Conservation (phyloP, 2,113 vertebrate species). For the Pachycephala philippinensis region DNA sequence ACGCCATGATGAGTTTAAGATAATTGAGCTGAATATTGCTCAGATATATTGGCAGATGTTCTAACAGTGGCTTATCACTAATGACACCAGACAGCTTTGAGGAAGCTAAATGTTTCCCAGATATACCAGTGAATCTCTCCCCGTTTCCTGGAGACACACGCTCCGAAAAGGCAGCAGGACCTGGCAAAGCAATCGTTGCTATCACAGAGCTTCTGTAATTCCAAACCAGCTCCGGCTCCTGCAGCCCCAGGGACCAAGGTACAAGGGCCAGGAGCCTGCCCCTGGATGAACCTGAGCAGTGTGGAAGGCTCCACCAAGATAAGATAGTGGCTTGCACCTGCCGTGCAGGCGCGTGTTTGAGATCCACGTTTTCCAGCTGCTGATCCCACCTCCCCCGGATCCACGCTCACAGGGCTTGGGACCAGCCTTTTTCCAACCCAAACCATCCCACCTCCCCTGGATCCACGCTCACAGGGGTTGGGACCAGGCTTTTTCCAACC, state of each 20-base stretch:
- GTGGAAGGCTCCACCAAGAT: neutral
- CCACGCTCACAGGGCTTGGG: neutral
- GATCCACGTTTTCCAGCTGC: neutral
- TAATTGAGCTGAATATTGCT: neutral
- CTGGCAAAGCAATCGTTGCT: neutral
- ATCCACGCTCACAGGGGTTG: neutral
- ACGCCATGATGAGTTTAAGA: neutral
- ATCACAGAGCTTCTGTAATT: neutral
- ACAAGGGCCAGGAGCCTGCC: neutral
- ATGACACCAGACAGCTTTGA: neutral
- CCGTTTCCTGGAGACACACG: neutral
- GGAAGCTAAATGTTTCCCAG: neutral
- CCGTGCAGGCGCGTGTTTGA: accelerated
- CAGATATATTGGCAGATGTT: neutral
- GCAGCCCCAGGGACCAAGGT: neutral
- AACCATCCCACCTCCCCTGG: neutral
- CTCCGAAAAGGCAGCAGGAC: neutral
- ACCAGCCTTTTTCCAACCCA: neutral
- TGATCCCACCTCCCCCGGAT: neutral
- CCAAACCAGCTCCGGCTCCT: neutral
- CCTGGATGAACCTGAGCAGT: neutral
- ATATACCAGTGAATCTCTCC: neutral
- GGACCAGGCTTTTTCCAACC: too few relatives aligned
- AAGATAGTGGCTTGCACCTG: neutral
- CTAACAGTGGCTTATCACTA: neutral